Evolutionary conservation across 2,888 invertebrate species (phyloP), one percentile per base, ranked within the genome.

Genomic region (Lithophane ornitopus): DNA sequence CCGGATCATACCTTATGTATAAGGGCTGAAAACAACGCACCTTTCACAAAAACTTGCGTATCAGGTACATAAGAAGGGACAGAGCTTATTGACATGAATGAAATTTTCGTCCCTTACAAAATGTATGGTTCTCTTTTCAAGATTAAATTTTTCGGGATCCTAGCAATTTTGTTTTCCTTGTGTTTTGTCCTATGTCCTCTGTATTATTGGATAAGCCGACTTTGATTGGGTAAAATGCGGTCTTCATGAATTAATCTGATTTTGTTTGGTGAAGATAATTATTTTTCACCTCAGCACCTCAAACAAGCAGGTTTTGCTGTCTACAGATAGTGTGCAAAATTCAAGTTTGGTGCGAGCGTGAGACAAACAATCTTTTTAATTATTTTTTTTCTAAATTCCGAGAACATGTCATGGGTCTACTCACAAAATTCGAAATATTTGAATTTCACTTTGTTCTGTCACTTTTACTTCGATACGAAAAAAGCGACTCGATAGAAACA

Each of bases 1-100:
- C 91, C 49, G 93, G 94, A 88, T 96, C 96, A 89, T 95, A 96
- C 79, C 96, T 92, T 79, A 96, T 81, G 86, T 96, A 95, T 66
- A 96, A 87, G 49, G 96, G 96, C 96, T 96, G 92, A 88, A 95
- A 94, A 86, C 73, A 82, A 83, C 85, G 74, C 59, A 85, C 83
- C 74, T 75, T 85, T 80, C 80, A 76, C 70, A 79, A 78, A 85
- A 85, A 82, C 71, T 68, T 85, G 65, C 70, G 70, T 76, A 78
- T 68, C 77, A 76, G 78, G 78, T 82, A 87, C 80, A 87, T 83
- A 85, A 84, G 76, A 83, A 86, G 85, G 86, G 85, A 87, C 81
- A 85, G 82, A 82, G 87, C 85, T 86, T 89, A 89, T 89, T 88
- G 89, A 86, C 85, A 85, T 86, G 85, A 91, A 91, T 88, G 74